These are phyloP conservation scores for Diarsia dahlii DNA, from an alignment of 2,888 invertebrate genomes.

Conservation along the genomic window DNA sequence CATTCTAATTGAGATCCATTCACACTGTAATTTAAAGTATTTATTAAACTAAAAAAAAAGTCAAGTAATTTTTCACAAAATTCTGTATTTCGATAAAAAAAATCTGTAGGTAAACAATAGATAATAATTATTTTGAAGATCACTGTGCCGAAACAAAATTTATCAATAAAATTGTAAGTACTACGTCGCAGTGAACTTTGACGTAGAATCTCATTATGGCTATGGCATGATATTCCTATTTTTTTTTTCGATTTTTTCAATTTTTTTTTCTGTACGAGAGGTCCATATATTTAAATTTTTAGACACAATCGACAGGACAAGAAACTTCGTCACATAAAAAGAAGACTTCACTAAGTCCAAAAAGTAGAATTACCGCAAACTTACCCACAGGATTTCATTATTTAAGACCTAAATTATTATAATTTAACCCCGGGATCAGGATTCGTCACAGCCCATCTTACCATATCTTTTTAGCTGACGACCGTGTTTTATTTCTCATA, in stretches of 20 bases:
- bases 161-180: neutral
- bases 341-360: neutral
- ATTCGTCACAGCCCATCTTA: neutral
- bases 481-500: slow-evolving; percentile 17
- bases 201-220: neutral
- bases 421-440: neutral
- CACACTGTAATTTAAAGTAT: slow-evolving; percentile 41
- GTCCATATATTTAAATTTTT: neutral
- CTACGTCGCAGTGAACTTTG: neutral
- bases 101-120: neutral
- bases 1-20: slow-evolving; percentile 42
- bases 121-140: neutral
- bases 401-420: neutral
- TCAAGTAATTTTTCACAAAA: neutral
- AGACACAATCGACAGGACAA: neutral
- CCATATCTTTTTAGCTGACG: no score
- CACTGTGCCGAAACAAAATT: neutral
- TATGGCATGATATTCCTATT: neutral
- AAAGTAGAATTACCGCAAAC: neutral
- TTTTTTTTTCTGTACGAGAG: neutral
- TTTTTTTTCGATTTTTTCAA: no score
- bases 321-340: neutral
- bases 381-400: neutral
- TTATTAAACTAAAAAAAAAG: neutral
- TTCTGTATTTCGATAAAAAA: slow-evolving; percentile 3